Conservation (phyloP, 2,113 vertebrate species). For the Pachypanchax playfairii region DNA sequence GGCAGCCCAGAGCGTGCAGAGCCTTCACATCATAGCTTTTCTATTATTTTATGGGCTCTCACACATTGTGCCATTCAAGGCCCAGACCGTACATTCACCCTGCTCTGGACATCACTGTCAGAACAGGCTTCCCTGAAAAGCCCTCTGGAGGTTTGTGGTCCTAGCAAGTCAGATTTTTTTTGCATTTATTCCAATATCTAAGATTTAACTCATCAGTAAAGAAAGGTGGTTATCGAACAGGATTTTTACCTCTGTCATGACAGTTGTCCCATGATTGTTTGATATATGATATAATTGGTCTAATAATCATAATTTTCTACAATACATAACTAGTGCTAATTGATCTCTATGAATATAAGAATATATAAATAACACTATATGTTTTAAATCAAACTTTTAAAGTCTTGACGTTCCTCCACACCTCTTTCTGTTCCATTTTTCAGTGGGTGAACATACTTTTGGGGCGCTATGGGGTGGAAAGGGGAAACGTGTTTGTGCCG, state of each 20-base stretch:
- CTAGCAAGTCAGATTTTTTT: conserved; percentile 86
- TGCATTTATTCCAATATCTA: conserved; percentile 90
- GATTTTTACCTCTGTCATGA: conserved; percentile 26
- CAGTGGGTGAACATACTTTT: no score
- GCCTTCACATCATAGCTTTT: conserved; percentile 55
- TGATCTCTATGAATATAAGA: no score
- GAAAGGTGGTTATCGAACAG: conserved; percentile 69
- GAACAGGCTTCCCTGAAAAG: conserved; percentile 83
- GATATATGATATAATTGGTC: no score
- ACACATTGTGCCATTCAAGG: conserved; percentile 61
- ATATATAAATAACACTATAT: no score
- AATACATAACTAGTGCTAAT: no score
- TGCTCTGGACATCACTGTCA: conserved; percentile 81
- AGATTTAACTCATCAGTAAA: conserved; percentile 88
- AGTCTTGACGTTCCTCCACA: no score
- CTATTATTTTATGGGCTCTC: conserved; percentile 69
- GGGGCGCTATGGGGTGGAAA: no score
- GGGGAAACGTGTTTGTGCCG: no score
- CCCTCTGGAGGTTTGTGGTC: conserved; percentile 78
- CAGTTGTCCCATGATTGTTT: no score
- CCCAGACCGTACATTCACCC: conserved; percentile 79
- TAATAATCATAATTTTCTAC: no score
- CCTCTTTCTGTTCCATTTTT: no score
- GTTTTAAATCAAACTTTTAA: no score
- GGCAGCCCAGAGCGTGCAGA: conserved; percentile 39